Conservation (phyloP, 1,140 invertebrate species). For the Neodiprion virginianus region DNA sequence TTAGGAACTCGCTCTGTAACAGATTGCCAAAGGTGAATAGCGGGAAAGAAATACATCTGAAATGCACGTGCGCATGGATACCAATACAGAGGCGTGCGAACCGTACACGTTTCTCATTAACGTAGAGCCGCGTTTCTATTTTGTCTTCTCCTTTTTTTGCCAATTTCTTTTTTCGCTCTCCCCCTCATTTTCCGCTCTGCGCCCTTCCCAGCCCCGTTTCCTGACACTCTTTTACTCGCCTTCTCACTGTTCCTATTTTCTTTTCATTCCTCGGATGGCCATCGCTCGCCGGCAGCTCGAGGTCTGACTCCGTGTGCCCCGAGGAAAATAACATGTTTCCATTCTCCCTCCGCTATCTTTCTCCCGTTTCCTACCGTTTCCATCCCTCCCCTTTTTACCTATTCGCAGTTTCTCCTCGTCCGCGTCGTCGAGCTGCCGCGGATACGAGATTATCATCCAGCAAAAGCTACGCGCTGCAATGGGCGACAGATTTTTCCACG, state of each 20-base stretch:
- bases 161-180: conserved; percentile 16
- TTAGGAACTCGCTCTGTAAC: too few species aligned
- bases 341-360: background rate
- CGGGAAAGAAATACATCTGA: too few species aligned
- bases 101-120: conserved; percentile 48
- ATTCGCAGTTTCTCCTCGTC: background rate
- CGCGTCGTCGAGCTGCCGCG: background rate
- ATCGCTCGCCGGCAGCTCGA: background rate
- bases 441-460: too few species aligned
- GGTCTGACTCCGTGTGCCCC: background rate
- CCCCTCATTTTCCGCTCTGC: conserved; percentile 16
- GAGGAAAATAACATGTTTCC: too few species aligned
- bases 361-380: conserved; percentile 4
- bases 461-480: too few species aligned
- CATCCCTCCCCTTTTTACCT: conserved; percentile 6
- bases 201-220: conserved; percentile 20
- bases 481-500: too few species aligned
- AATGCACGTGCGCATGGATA: too few species aligned
- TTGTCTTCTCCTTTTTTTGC: background rate
- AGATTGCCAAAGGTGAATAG: too few species aligned
- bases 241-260: conserved; percentile 44
- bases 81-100: too few species aligned
- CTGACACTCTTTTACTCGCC: conserved; percentile 22
- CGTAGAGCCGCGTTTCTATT: conserved; percentile 22
- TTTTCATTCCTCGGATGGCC: conserved; percentile 42